Evolutionary conservation across 2,797 vertebrate species (phyloP).

Genomic region (Artibeus lituratus): DNA sequence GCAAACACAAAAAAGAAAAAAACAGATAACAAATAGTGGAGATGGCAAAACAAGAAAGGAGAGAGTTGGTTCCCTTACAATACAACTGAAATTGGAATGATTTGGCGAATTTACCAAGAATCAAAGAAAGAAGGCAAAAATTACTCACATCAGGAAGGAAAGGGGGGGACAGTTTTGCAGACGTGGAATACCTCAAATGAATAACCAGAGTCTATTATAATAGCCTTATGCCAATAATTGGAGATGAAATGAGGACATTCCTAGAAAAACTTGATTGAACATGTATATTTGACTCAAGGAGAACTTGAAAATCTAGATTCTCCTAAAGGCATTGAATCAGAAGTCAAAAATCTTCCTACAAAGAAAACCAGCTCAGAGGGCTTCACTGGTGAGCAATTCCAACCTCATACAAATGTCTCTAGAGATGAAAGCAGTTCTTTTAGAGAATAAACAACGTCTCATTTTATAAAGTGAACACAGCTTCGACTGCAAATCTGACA

Average conservation of each 20-base stretch:
- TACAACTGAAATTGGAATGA: not conserved
- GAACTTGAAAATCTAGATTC: not conserved
- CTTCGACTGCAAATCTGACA: not conserved
- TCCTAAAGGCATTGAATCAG: not conserved
- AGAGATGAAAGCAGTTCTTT: not conserved
- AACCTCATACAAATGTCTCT: not conserved
- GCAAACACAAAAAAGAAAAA: not conserved
- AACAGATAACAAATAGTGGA: not conserved
- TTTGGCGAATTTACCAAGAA: not conserved
- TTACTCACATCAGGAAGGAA: not conserved
- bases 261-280: not conserved
- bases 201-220: not conserved
- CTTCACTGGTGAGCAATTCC: not conserved
- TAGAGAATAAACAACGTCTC: not conserved
- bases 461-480: not conserved
- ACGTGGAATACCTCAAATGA: not conserved
- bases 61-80: not conserved
- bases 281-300: not conserved
- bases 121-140: not conserved
- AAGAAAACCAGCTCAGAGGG: not conserved
- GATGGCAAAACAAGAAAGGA: not conserved
- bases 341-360: not conserved
- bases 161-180: not conserved
- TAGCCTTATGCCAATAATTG: not conserved
- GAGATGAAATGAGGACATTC: not conserved